Evolutionary conservation across 2,888 invertebrate genomes (phyloP), one percentile per base, ranked within the genome.

Genomic region (Andrena bucephala): DNA sequence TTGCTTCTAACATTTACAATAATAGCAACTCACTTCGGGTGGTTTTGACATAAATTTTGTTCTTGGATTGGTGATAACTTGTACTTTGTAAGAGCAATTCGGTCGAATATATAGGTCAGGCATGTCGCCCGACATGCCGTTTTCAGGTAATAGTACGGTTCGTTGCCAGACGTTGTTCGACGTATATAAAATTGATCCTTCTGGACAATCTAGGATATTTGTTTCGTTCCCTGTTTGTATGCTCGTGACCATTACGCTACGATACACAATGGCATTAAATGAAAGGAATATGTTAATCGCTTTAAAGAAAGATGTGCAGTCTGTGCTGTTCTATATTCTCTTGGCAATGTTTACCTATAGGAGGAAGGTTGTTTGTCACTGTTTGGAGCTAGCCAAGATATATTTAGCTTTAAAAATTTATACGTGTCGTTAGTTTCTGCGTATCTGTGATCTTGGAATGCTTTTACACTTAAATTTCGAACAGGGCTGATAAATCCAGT

Each of bases 51-150:
- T 77, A 1, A 82, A 76, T 73, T 88, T 88, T 27, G 31, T 83
- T 67, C 92, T 89, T 20, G 93, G 93, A 89, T 93, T 92, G 3
- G 92, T 91, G 52, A 88, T 85, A 60, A 93, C 90, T 78, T 92
- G 85, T 50, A 93, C 87, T 48, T 82, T 87, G 42, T 93, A 93
- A 0, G 90, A 81, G 73, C 93, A 93, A 36, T 87, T 90, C 2
- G 90, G 92, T 80, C 81, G 86, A 42, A 93, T 85, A 59, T 86
- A 87, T 7, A 92, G 48, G 59, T 92, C 92, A 2, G 92, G 89
- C 31, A 91, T 84, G n/a, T 87, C 87, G 20, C 85, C 83, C 2
- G 85, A 73, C 66, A 89, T 87, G 52, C 86, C 75, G 74, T 87
- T 88, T 84, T 89, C 87, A 27, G 93, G 93, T 29, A 93, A 52